Base-by-base conservation (phyloP, 2,888 invertebrate genomes). In the Agrochola lota region DNA sequence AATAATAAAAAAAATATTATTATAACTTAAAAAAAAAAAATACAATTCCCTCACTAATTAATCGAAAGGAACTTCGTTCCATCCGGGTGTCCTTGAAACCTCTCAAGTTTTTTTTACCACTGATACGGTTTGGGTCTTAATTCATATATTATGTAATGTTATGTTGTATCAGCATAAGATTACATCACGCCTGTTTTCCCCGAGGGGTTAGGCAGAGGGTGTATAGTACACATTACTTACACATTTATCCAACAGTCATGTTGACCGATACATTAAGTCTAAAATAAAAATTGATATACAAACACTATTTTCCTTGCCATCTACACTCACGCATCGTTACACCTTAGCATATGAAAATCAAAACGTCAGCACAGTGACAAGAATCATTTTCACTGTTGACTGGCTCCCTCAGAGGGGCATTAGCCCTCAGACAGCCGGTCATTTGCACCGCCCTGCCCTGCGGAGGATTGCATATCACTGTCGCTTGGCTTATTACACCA, bases 381-480 rank as follows among this genome's bases (percentile, higher is more conserved):
- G 83, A 81, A 79, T 86, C 77, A 84, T 86, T 83, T 85, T 85
- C 88, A 80, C 80, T 64, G 88, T 88, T 76, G 79, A 83, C 80
- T 86, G 77, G 81, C 15, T 78, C 55, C 70, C 77, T 78, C 67
- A n/a, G 69, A 60, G 84, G 66, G 75, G 74, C 81, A 88, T 88
- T 88, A 87, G 75, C 77, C 71, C 69, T 82, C 84, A 80, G 86
- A 84, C 80, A 17, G 71, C 74, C 69, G 75, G 83, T 80, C 83
- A 85, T 86, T 84, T 87, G 74, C 85, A 83, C 77, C 69, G 68
- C 43, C 71, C 68, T 69, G 74, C 78, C 88, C 88, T 86, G 80
- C 70, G 85, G 87, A 87, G 75, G 77, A 81, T 85, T 84, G 87
- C 90, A 86, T 85, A 89, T 90, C 89, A 85, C 86, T 81, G 85